Base-by-base conservation (phyloP, 2,113 vertebrate genomes). In the Malurus elegans region DNA sequence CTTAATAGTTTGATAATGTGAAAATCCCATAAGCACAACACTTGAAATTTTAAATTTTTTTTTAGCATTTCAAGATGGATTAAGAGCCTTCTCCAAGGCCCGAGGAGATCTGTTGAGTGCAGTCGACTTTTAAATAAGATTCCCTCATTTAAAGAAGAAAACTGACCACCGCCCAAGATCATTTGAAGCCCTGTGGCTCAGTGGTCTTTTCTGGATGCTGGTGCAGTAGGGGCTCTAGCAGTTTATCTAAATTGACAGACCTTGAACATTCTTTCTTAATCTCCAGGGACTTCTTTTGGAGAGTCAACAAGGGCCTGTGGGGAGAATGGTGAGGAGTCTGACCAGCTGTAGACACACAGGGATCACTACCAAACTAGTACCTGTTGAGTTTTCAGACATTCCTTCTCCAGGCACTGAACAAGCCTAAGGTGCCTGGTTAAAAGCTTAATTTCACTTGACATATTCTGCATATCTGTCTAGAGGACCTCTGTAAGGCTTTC, bases 1-100 rank as follows among this genome's bases (percentile, higher is more conserved):
- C 84, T 76, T 90, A 96, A 91, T 88, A 79, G 73, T 91, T 89
- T 87, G 89, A 88, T 91, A 76, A 89, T 32, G 32, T 66, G 66
- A 78, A 76, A 90, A 79, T 75, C 58, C 74, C 45, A 4, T 38
- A 70, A 90, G 74, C 2, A 4, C 62, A 82, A 75, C 62, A 79
- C 71, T 82, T 91, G 50, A 42, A n/a, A 9, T 14, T 74, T 18
- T 12, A 5, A 8, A 3, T 12, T 23, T 65, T 38, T 70, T 65
- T 81, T 86, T 45, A 47, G 3, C 1, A 3, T 78, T 84, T 93
- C 32, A 40, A 62, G 44, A 88, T 54, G 28, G 48, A 62, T 76
- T 70, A 90, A 82, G n/a, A 85, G 54, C 28, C 32, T 84, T 12
- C n/a, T 84, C n/a, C 17, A 31, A 71, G 25, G 24, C 38, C 72